Conservation (phyloP, 2,888 invertebrate genomes). For the Mechanitis messenoides region DNA sequence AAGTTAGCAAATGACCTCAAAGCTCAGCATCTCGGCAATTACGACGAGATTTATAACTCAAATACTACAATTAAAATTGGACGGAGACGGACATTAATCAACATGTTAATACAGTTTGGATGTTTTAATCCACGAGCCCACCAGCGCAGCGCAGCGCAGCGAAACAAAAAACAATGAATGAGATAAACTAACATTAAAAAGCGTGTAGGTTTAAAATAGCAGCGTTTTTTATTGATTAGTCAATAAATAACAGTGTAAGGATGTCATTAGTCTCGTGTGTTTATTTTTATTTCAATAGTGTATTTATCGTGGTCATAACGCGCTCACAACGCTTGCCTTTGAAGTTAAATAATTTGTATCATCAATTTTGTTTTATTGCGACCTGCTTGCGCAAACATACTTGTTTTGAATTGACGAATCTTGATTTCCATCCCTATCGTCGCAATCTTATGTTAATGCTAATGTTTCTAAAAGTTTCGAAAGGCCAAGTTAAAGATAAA, state of each 20-base stretch:
- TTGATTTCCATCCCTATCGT: too few relatives aligned
- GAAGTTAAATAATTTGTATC: conserved; percentile 6
- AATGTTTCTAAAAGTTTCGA: too few relatives aligned
- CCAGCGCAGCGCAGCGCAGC: conserved; percentile 20
- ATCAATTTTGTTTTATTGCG: conserved; percentile 2
- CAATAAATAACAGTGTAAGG: conserved; percentile 17
- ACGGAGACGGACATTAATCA: conserved; percentile 33
- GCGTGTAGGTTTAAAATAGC: conserved; percentile 9
- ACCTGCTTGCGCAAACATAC: not conserved
- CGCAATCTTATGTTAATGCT: too few relatives aligned
- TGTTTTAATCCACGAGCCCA: conserved; percentile 30
- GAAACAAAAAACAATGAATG: conserved; percentile 10
- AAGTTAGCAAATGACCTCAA: conserved; percentile 31
- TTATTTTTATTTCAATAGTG: conserved; percentile 11
- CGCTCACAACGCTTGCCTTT: not conserved
- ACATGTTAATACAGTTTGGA: conserved; percentile 47
- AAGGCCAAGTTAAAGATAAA: too few relatives aligned
- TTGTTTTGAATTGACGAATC: not conserved
- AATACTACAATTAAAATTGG: conserved; percentile 39
- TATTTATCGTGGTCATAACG: not conserved
- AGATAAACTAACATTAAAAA: conserved; percentile 5
- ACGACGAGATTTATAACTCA: conserved; percentile 57
- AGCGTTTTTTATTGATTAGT: conserved; percentile 15
- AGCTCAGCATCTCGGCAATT: conserved; percentile 45
- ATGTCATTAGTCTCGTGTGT: conserved; percentile 18